phyloP scores from a whole-genome alignment of 2,888 invertebrate species.

The Heliconius aoede region DNA sequence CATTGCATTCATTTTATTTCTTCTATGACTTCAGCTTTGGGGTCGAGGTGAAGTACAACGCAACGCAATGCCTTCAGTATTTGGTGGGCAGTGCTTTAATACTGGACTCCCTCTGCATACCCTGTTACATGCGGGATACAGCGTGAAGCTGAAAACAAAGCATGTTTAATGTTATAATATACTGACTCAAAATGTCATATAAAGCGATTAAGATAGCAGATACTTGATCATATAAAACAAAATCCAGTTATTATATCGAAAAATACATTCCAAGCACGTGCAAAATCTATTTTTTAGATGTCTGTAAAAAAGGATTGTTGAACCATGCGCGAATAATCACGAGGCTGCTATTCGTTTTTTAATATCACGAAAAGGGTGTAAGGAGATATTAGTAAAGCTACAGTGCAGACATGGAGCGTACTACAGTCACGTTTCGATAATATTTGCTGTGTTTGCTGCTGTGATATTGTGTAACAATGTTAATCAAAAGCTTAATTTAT shows the following conservation, averaged over 20 bases:
- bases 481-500: not conserved
- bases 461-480: slow-evolving; percentile 45
- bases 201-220: not conserved
- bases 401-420: slow-evolving; percentile 28
- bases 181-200: not conserved
- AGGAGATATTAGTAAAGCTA: slow-evolving; percentile 28
- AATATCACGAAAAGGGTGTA: slow-evolving; percentile 33
- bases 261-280: slow-evolving; percentile 14
- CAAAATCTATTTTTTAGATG: slow-evolving; percentile 22
- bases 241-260: not conserved
- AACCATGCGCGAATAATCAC: slow-evolving; percentile 33
- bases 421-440: slow-evolving; percentile 37
- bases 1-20: no score
- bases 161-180: not conserved
- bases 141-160: no score
- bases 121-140: no score
- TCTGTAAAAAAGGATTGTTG: slow-evolving; percentile 26
- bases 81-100: no score
- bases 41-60: no score
- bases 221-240: slow-evolving; percentile 10
- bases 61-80: no score
- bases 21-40: no score
- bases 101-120: no score
- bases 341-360: slow-evolving; percentile 40
- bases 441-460: slow-evolving; percentile 39